Percentiles rank a stretch among this genome's conserved stretches.
Evolutionary conservation across 2,888 invertebrate genomes (phyloP).

Genomic region (Dendrolimus houi): DNA sequence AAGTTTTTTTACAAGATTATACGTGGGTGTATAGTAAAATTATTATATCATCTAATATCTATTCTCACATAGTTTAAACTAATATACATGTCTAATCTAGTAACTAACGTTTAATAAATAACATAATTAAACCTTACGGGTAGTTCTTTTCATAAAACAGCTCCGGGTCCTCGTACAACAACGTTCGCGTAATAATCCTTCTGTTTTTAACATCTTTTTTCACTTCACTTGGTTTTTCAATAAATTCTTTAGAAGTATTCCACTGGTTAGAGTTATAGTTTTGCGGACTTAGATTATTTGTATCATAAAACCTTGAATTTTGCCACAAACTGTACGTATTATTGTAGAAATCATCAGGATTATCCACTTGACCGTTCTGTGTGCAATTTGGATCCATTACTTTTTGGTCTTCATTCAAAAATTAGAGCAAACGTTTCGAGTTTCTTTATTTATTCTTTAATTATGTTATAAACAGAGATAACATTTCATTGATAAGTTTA

Average conservation of each 20-base stretch:
- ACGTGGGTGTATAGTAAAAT: too few relatives aligned
- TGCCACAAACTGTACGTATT: slow-evolving; percentile 30
- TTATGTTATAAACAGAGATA: too few relatives aligned
- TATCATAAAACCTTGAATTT: slow-evolving; percentile 28
- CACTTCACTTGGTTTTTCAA: not conserved
- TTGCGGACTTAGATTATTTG: slow-evolving; percentile 25
- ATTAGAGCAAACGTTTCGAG: not conserved
- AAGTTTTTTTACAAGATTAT: too few relatives aligned
- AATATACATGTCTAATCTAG: too few relatives aligned
- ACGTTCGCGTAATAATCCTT: slow-evolving; percentile 1
- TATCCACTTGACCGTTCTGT: slow-evolving; percentile 7
- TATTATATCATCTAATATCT: too few relatives aligned
- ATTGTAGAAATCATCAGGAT: slow-evolving; percentile 19
- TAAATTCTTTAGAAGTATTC: slow-evolving; percentile 7
- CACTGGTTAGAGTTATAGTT: slow-evolving; percentile 16
- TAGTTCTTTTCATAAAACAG: not conserved
- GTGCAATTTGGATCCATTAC: slow-evolving; percentile 19
- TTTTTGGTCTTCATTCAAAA: slow-evolving; percentile 14
- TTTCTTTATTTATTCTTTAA: not conserved
- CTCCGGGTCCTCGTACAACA: slow-evolving; percentile 3
- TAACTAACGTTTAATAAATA: too few relatives aligned
- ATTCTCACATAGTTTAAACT: too few relatives aligned
- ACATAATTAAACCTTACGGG: slow-evolving; percentile 1
- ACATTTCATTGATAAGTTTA: too few relatives aligned
- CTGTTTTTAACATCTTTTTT: not conserved